Evolutionary conservation across 2,888 invertebrate species (phyloP), one percentile per base, ranked within the genome.

Genomic region (Macrophya alboannulata): DNA sequence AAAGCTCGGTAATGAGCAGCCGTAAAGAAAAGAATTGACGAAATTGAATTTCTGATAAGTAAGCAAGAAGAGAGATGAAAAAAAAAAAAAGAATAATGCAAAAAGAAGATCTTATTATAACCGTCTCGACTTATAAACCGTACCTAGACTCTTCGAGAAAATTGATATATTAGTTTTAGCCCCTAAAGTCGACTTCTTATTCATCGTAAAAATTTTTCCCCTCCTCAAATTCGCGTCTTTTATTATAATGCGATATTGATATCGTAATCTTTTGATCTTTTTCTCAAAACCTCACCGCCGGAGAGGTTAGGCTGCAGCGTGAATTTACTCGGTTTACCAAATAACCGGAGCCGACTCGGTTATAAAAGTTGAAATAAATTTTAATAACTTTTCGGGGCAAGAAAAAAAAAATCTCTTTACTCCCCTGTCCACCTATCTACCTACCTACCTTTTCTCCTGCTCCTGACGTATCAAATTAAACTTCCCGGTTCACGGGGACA

Each of bases 401-500:
- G 45, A 74, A 31, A 31, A 31, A 2, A 31, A 31, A 31, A 25
- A 74, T 45, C 45, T 74, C 43, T 40, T 17, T 10, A 2, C 43
- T n/a, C 15, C 37, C 12, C 37, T 10, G 17, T 8, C 4, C 4
- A 62, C 10, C 21, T 21, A 5, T 40, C 40, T 12, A 21, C 10
- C n/a, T 12, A 17, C 55, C 25, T n/a, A n/a, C n/a, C n/a, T n/a
- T 51, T 62, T 62, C 21, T 40, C 43, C 81, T 62, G 81, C 43
- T 6, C 12, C 81, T 59, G 81, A 81, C 81, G 81, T 81, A 62
- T 59, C 81, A 81, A 81, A 81, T 81, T 81, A 81, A 81, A 81
- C 59, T 81, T 81, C 62, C 81, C 59, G 74, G 10, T 48, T 76
- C 9, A 51, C 31, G 40, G 62, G 81, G 81, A 81, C 59, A 43